phyloP scores from a whole-genome alignment of 2,888 invertebrate species.

The Cheilosia urbana region DNA sequence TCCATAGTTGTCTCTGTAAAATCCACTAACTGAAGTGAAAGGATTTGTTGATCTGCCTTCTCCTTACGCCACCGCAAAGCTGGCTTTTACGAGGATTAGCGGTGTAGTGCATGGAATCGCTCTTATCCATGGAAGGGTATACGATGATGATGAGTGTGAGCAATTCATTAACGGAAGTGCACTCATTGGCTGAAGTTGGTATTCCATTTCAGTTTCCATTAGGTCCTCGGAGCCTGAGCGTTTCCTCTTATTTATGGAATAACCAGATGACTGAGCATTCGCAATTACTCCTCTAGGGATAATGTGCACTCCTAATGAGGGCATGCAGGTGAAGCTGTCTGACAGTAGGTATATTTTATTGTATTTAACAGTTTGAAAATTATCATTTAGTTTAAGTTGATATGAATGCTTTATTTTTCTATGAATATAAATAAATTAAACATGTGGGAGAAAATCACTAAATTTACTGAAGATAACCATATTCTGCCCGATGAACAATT shows the following conservation, averaged over 20 bases:
- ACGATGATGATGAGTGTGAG: slow-evolving; percentile 13
- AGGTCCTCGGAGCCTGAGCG: slow-evolving; percentile 6
- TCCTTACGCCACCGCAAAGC: neutral
- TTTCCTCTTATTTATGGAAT: neutral
- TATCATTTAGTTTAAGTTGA: no score
- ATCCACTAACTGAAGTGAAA: slow-evolving; percentile 8
- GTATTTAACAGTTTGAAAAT: no score
- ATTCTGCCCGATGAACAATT: no score
- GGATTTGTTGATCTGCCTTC: slow-evolving; percentile 4
- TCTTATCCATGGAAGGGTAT: neutral
- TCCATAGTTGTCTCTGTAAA: neutral
- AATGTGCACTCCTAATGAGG: no score
- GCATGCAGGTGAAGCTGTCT: no score
- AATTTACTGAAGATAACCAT: no score
- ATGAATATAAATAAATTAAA: no score
- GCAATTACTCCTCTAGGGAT: neutral
- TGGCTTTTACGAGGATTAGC: neutral
- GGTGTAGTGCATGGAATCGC: neutral
- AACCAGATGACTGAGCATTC: slow-evolving; percentile 1
- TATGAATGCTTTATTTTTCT: no score
- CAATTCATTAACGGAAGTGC: slow-evolving; percentile 22
- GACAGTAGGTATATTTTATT: no score
- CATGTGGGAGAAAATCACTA: no score
- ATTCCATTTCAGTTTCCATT: neutral
- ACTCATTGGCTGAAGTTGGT: slow-evolving; percentile 6